These are phyloP conservation scores for Frieseomelitta varia DNA, from an alignment of 1,140 invertebrate genomes.

Conservation along the genomic window DNA sequence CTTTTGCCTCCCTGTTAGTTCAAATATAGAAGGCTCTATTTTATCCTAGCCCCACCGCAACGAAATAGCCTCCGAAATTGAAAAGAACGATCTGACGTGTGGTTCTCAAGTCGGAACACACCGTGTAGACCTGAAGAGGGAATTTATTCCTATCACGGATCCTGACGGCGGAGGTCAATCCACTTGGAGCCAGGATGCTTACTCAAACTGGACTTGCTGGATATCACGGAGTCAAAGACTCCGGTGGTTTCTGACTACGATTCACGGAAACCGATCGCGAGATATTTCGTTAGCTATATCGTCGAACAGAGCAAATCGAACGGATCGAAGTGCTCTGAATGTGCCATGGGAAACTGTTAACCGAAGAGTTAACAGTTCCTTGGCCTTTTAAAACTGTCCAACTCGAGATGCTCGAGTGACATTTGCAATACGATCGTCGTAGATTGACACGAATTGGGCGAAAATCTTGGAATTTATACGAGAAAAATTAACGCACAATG, in stretches of 20 bases:
- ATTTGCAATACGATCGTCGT: not conserved
- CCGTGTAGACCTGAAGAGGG: not conserved
- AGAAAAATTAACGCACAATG: too few relatives aligned
- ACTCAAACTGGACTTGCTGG: conserved; percentile 53
- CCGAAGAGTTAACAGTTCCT: conserved; percentile 27
- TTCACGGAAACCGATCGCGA: conserved; percentile 49
- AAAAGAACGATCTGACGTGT: conserved; percentile 14
- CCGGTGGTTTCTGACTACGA: not conserved
- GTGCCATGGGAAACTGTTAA: conserved; percentile 18
- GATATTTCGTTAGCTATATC: conserved; percentile 44
- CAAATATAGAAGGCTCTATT: too few relatives aligned
- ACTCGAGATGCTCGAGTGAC: not conserved
- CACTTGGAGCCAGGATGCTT: conserved; percentile 46
- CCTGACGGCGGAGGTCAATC: conserved; percentile 48
- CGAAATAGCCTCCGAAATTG: not conserved
- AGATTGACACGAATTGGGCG: too few relatives aligned
- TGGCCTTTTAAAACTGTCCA: conserved; percentile 14
- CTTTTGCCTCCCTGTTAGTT: too few relatives aligned
- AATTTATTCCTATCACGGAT: conserved; percentile 65
- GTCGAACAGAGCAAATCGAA: conserved; percentile 28
- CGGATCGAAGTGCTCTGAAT: conserved; percentile 27
- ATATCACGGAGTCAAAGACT: conserved; percentile 28
- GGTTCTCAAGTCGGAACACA: not conserved
- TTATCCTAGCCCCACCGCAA: not conserved
- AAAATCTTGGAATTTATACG: too few relatives aligned